phyloP scores from a whole-genome alignment of 2,888 invertebrate species.

The Drosophila multiciliata region DNA sequence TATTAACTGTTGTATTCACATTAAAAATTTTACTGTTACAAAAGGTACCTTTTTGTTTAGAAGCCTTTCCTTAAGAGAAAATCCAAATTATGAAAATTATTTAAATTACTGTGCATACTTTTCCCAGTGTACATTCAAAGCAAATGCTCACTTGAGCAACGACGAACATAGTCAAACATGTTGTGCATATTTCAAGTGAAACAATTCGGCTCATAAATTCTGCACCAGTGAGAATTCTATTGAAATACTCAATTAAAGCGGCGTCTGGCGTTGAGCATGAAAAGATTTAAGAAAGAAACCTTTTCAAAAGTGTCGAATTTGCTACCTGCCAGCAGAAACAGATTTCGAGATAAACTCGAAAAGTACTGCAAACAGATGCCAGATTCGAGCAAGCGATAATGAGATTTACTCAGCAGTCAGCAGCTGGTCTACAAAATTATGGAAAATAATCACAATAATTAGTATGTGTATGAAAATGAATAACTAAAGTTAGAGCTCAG shows the following conservation, averaged over 20 bases:
- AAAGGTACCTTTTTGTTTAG: not conserved
- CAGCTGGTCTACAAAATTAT: constrained; percentile 7
- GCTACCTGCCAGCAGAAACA: constrained; percentile 53
- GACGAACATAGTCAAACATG: constrained; percentile 1
- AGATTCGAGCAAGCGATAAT: constrained; percentile 26
- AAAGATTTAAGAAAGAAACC: constrained; percentile 33
- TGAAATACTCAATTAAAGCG: constrained; percentile 49
- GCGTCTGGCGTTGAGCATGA: constrained; percentile 4
- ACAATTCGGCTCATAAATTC: constrained; percentile 15
- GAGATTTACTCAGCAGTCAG: not conserved
- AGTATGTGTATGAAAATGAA: not conserved
- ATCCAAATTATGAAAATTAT: not conserved
- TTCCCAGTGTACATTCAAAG: not conserved
- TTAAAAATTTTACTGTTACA: not conserved
- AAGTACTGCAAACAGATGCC: constrained; percentile 23
- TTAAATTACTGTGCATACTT: not conserved
- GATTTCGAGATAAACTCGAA: constrained; percentile 12
- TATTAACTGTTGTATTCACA: not conserved
- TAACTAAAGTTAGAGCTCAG: not conserved
- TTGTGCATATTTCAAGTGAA: constrained; percentile 37
- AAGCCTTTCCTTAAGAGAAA: not conserved
- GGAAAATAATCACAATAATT: not conserved
- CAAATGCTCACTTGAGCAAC: constrained; percentile 12
- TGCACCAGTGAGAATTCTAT: constrained; percentile 34
- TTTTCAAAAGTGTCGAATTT: constrained; percentile 52